These are phyloP conservation scores for Lithosia quadra DNA, from an alignment of 2,888 invertebrate species.

Conservation along the genomic window DNA sequence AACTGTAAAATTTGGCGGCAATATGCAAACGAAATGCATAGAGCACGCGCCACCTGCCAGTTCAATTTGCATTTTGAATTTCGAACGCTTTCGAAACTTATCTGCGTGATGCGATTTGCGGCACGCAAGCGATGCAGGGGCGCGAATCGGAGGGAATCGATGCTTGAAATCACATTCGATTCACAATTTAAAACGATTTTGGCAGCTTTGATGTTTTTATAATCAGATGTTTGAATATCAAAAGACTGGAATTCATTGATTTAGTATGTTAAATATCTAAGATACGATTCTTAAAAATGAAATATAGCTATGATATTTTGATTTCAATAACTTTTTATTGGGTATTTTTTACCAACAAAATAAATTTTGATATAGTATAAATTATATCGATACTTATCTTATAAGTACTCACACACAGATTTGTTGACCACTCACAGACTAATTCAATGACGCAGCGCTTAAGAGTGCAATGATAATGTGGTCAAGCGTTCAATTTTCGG, in stretches of 20 bases:
- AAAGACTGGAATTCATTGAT: slow-evolving; percentile 15
- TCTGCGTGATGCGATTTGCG: slow-evolving; percentile 64
- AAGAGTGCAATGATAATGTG: no score
- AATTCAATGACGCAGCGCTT: no score
- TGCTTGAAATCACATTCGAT: slow-evolving; percentile 67
- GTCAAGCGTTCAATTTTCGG: no score
- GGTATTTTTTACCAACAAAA: no score
- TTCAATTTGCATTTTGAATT: slow-evolving; percentile 61
- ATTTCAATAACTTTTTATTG: no score
- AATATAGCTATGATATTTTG: no score
- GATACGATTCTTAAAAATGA: no score
- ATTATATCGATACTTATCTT: no score
- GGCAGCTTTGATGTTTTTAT: slow-evolving; percentile 57
- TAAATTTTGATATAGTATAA: no score
- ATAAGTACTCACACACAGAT: no score
- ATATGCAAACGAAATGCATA: slow-evolving; percentile 54
- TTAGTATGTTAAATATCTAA: neutral
- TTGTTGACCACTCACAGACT: no score
- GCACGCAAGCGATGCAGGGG: slow-evolving; percentile 60
- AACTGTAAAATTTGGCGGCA: slow-evolving; percentile 34
- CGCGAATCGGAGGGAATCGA: slow-evolving; percentile 65
- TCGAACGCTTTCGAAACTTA: slow-evolving; percentile 65
- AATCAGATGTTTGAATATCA: slow-evolving; percentile 30
- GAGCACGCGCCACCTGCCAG: slow-evolving; percentile 56
- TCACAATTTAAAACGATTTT: slow-evolving; percentile 66